A percentile compares a stretch with the other conserved stretches of the same genome.
phyloP scores from a whole-genome alignment of 2,888 invertebrate genomes.

The Stegophylla sp. region DNA sequence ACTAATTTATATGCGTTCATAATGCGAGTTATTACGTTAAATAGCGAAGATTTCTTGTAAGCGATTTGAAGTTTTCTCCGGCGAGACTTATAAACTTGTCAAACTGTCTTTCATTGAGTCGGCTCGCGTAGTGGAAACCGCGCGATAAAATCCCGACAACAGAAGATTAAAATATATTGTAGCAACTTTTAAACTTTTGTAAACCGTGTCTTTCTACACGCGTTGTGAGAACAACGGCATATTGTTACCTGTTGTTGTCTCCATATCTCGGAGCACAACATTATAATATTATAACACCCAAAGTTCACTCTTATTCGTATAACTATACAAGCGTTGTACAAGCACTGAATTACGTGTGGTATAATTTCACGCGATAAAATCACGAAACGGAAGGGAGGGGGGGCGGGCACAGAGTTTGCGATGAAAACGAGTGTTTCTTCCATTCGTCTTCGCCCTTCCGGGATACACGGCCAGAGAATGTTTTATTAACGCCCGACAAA shows the following conservation, averaged over 20 bases:
- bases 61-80: slow-evolving; percentile 5
- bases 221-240: background rate
- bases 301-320: background rate
- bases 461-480: too few relatives aligned
- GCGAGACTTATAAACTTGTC: slow-evolving; percentile 5
- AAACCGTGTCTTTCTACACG: background rate
- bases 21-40: slow-evolving; percentile 4
- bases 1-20: background rate
- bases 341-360: background rate
- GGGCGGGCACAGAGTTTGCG: too few relatives aligned
- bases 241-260: slow-evolving; percentile 15
- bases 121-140: background rate
- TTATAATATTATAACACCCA: background rate
- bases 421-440: too few relatives aligned
- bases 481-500: too few relatives aligned
- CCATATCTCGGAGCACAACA: background rate
- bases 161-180: slow-evolving; percentile 18
- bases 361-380: background rate
- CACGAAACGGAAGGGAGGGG: background rate
- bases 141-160: background rate
- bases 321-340: background rate
- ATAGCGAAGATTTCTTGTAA: background rate
- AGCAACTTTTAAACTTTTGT: slow-evolving; percentile 6
- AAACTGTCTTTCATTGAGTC: slow-evolving; percentile 16
- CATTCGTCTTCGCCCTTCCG: too few relatives aligned